Percentiles rank a stretch among this genome's conserved stretches.
These are phyloP conservation scores for Euwallacea fornicatus DNA, from an alignment of 1,140 invertebrate species.

Conservation along the genomic window DNA sequence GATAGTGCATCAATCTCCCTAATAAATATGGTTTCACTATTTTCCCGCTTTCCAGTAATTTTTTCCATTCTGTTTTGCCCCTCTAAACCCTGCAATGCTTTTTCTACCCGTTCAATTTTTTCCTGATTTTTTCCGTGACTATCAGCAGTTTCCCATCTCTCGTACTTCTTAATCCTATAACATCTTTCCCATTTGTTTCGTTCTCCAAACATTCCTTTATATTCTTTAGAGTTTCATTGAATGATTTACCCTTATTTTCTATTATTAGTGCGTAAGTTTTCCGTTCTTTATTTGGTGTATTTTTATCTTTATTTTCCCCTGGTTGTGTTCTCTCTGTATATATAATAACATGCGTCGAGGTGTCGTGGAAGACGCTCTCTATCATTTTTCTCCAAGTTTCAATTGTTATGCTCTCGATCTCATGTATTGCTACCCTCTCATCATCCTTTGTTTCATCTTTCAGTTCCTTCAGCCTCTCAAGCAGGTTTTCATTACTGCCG, in stretches of 20 bases:
- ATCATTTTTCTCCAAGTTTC: conserved; percentile 18
- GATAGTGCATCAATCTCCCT: conserved; percentile 3
- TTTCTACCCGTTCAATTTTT: background rate
- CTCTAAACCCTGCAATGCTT: background rate
- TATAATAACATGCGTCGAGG: conserved; percentile 1
- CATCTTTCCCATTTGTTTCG: background rate
- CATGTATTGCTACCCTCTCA: conserved; percentile 8
- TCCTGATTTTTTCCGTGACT: background rate
- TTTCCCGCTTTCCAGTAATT: background rate
- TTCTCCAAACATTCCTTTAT: background rate
- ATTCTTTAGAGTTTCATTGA: conserved; percentile 13
- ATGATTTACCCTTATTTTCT: background rate
- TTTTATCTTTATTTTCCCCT: background rate
- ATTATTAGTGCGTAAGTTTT: conserved; percentile 13
- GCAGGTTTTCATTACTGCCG: background rate
- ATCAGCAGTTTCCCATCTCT: conserved; percentile 1
- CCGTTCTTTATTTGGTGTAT: background rate
- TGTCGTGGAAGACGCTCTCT: conserved; percentile 14
- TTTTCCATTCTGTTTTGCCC: background rate
- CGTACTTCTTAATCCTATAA: background rate
- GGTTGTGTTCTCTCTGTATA: conserved; percentile 7
- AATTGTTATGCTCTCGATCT: conserved; percentile 2
- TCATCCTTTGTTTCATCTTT: conserved; percentile 11
- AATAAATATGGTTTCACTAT: background rate
- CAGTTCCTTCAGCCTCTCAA: conserved; percentile 1